Conservation (phyloP, 2,113 vertebrate genomes). For the Bubo scandiacus region DNA sequence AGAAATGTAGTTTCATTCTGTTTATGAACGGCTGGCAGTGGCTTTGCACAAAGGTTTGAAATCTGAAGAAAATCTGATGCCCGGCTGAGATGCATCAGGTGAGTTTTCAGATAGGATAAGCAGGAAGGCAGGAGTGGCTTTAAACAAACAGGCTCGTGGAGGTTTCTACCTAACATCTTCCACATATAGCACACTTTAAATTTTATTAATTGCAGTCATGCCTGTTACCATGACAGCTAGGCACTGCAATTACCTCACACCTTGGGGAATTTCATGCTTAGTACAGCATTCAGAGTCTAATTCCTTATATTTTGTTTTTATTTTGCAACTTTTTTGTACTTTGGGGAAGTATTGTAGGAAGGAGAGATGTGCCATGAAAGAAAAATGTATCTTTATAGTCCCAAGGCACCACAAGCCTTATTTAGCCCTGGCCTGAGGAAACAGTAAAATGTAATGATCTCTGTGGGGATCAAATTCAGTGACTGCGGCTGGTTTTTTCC, state of each 20-base stretch:
- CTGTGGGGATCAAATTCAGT: neutral
- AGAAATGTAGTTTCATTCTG: neutral
- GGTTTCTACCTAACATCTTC: neutral
- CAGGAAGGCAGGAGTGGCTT: neutral
- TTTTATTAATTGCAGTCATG: conserved; percentile 1
- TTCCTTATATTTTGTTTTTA: neutral
- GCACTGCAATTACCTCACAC: conserved; percentile 26
- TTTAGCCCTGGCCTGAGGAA: neutral
- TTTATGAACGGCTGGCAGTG: neutral
- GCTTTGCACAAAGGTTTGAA: conserved; percentile 10
- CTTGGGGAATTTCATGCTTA: neutral
- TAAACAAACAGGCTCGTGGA: neutral
- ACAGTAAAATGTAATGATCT: neutral
- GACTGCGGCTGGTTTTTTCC: neutral
- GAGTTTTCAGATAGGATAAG: neutral
- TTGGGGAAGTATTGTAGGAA: neutral
- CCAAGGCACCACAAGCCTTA: neutral
- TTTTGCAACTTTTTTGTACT: conserved; percentile 13
- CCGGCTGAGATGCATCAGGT: neutral
- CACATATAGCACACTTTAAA: neutral
- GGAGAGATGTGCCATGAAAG: neutral
- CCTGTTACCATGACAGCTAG: conserved; percentile 46
- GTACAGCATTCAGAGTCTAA: neutral
- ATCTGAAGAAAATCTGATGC: neutral
- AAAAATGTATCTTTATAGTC: neutral